Evolutionary conservation across 2,797 vertebrate genomes (phyloP).

Genomic region (Halcyon badia): DNA sequence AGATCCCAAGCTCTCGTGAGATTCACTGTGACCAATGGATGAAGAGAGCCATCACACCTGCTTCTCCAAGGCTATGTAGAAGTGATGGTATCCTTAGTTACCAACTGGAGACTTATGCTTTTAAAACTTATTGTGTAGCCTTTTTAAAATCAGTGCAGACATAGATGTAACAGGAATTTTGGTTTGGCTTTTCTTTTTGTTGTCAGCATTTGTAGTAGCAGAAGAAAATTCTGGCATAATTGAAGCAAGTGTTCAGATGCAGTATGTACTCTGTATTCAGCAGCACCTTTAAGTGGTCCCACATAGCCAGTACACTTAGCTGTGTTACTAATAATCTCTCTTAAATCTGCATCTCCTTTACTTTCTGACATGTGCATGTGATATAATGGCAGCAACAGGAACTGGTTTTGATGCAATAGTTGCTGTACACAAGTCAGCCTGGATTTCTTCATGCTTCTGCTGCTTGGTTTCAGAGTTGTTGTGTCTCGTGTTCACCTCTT

Average conservation of each 20-base stretch:
- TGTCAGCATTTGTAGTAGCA: not conserved
- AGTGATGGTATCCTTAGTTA: not conserved
- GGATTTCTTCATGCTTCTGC: not conserved
- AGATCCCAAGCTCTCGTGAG: not conserved
- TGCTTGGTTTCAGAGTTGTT: not conserved
- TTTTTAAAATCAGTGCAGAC: not conserved
- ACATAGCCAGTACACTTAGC: not conserved
- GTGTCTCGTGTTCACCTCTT: not conserved
- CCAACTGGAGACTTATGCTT: not conserved
- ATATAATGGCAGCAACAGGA: accelerated
- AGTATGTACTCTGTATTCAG: not conserved
- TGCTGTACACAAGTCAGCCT: not conserved
- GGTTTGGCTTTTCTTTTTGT: not conserved
- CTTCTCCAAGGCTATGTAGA: not conserved
- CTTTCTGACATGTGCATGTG: not conserved
- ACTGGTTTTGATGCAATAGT: not conserved
- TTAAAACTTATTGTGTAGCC: not conserved
- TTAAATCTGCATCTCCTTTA: not conserved
- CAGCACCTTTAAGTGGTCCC: not conserved
- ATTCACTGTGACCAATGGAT: not conserved
- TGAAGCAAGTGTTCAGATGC: not conserved
- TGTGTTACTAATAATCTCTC: not conserved
- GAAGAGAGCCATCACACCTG: not conserved
- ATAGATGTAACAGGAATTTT: not conserved
- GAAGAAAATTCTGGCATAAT: not conserved